Evolutionary conservation across 2,888 invertebrate genomes (phyloP).

Genomic region (Drosophila algonquin): DNA sequence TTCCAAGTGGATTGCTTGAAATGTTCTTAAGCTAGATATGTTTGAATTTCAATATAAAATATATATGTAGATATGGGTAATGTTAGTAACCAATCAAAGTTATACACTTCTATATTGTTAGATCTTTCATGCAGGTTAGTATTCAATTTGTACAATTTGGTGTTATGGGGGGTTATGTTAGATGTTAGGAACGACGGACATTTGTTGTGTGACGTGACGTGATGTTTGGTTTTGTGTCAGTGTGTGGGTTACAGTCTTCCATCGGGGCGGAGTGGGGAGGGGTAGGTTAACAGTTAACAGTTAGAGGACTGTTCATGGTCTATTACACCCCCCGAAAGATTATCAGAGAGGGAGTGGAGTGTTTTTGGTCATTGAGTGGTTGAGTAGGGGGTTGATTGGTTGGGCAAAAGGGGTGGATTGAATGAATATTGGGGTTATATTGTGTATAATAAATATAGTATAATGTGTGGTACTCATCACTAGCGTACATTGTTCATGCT

Average conservation of each 20-base stretch:
- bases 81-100: conserved; percentile 1
- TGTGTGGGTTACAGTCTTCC: conserved; percentile 17
- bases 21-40: too few species aligned
- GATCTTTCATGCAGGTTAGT: conserved; percentile 34
- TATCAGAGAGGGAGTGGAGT: conserved; percentile 43
- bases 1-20: too few species aligned
- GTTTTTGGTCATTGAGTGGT: conserved; percentile 7
- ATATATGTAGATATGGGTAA: background rate
- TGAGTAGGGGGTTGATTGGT: conserved; percentile 9
- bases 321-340: conserved; percentile 44
- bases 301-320: conserved; percentile 53
- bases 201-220: conserved; percentile 21
- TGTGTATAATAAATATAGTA: conserved; percentile 16
- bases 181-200: background rate
- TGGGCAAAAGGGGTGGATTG: conserved; percentile 3
- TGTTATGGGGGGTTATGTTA: conserved; percentile 3
- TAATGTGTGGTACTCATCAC: conserved; percentile 51
- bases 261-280: background rate
- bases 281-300: background rate
- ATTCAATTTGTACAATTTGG: background rate
- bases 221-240: conserved; percentile 33
- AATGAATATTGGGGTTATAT: conserved; percentile 15
- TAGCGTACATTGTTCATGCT: conserved; percentile 84
- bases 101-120: background rate
- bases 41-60: background rate